A percentile compares a stretch with the other conserved stretches of the same genome.
Evolutionary conservation across 1,140 invertebrate species (phyloP).

Genomic region (Halesus radiatus): DNA sequence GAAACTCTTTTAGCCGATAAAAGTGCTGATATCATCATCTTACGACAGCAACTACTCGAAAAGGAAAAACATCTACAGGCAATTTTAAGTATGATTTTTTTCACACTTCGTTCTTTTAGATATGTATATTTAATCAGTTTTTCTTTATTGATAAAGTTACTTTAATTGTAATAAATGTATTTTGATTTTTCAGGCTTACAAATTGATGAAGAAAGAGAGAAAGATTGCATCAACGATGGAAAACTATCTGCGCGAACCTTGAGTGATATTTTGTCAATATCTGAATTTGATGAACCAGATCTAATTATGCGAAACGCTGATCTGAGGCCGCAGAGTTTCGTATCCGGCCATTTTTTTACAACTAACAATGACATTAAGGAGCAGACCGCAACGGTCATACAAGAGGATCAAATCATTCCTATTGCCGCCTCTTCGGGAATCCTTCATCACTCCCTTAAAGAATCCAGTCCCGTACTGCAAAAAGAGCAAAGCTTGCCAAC

Average conservation of each 20-base stretch:
- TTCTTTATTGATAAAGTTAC: not conserved
- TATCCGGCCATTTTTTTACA: conserved; percentile 50
- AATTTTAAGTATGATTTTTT: conserved; percentile 46
- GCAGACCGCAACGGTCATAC: conserved; percentile 43
- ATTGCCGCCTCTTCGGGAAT: conserved; percentile 8
- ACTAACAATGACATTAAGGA: conserved; percentile 46
- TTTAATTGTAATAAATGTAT: not conserved
- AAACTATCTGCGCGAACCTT: conserved; percentile 74
- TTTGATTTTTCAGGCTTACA: conserved; percentile 64
- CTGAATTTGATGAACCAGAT: conserved; percentile 77
- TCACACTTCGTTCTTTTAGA: not conserved
- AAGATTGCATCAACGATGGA: conserved; percentile 62
- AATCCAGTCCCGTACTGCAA: conserved; percentile 17
- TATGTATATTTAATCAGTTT: not conserved
- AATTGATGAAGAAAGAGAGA: conserved; percentile 69
- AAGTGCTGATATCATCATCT: conserved; percentile 77
- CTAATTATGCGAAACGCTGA: conserved; percentile 68
- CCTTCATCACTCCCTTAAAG: conserved; percentile 24
- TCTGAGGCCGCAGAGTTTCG: conserved; percentile 60
- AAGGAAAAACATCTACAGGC: conserved; percentile 67
- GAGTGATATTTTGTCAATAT: conserved; percentile 80
- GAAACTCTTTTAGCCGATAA: conserved; percentile 77
- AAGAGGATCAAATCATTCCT: conserved; percentile 40
- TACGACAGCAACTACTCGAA: conserved; percentile 70
- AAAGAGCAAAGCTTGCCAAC: conserved; percentile 39